These are phyloP conservation scores for Cichladusa arquata DNA, from an alignment of 2,113 vertebrate species.

Conservation along the genomic window DNA sequence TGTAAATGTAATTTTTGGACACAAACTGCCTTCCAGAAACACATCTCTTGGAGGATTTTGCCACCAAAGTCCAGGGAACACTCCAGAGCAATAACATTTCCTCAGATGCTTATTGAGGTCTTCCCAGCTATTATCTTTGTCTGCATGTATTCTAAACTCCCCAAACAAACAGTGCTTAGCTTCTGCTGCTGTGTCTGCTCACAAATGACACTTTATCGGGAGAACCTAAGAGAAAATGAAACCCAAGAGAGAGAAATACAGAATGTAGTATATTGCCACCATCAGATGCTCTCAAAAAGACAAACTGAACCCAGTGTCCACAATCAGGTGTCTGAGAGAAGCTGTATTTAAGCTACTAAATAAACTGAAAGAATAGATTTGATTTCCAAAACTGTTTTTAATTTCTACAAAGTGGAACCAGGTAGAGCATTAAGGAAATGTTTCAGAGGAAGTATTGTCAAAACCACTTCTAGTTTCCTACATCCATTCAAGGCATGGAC, in stretches of 20 bases:
- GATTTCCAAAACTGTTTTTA: neutral
- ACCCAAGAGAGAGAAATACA: neutral
- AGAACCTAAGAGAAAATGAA: neutral
- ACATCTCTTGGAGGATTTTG: neutral
- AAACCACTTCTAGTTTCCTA: neutral
- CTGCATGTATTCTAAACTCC: neutral
- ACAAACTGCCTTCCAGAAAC: neutral
- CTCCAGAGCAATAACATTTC: neutral
- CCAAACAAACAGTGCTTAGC: neutral
- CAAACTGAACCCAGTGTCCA: neutral
- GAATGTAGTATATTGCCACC: neutral
- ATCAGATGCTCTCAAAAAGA: neutral
- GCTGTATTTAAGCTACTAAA: neutral
- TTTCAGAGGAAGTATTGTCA: neutral
- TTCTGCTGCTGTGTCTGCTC: neutral
- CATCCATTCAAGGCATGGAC: neutral
- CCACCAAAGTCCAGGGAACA: neutral
- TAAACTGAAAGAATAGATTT: neutral
- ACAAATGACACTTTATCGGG: neutral
- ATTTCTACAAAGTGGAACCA: neutral
- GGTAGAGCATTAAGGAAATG: neutral
- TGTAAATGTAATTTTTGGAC: neutral
- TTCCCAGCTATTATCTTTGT: neutral
- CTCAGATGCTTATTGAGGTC: neutral
- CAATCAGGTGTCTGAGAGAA: neutral